Evolutionary conservation across 1,140 invertebrate genomes (phyloP).

Genomic region (Leptonema lineaticorne): DNA sequence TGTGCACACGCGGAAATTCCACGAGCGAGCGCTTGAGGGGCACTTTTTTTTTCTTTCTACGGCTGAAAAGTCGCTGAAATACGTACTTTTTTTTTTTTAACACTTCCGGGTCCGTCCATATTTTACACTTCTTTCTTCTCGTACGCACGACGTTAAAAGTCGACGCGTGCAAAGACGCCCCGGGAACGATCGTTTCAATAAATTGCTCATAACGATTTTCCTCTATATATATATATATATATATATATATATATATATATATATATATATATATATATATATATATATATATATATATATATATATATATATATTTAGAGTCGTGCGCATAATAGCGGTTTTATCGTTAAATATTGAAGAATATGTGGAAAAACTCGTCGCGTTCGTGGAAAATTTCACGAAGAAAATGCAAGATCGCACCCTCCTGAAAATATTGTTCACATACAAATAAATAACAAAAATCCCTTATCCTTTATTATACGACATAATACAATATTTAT

Average conservation of each 20-base stretch:
- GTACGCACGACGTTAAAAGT: neutral
- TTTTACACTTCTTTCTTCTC: no score
- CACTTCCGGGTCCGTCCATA: no score
- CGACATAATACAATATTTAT: no score
- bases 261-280: no score
- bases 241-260: no score
- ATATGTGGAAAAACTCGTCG: slow-evolving; percentile 6
- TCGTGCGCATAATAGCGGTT: slow-evolving; percentile 5
- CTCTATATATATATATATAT: no score
- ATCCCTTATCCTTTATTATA: neutral
- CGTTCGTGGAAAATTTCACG: neutral
- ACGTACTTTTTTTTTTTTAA: neutral
- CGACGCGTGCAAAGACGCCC: neutral
- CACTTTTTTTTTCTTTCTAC: neutral
- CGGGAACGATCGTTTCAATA: slow-evolving; percentile 2
- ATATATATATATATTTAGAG: no score
- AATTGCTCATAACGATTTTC: slow-evolving; percentile 19
- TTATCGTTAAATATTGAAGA: slow-evolving; percentile 15
- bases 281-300: no score
- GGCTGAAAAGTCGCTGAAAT: neutral
- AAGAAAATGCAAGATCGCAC: neutral
- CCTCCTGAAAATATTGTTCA: slow-evolving; percentile 9
- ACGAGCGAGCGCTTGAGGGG: no score
- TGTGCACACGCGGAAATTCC: slow-evolving; percentile 8
- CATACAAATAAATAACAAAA: slow-evolving; percentile 17